Conservation (phyloP, 1,140 invertebrate genomes). For the Nephila pilipes region DNA sequence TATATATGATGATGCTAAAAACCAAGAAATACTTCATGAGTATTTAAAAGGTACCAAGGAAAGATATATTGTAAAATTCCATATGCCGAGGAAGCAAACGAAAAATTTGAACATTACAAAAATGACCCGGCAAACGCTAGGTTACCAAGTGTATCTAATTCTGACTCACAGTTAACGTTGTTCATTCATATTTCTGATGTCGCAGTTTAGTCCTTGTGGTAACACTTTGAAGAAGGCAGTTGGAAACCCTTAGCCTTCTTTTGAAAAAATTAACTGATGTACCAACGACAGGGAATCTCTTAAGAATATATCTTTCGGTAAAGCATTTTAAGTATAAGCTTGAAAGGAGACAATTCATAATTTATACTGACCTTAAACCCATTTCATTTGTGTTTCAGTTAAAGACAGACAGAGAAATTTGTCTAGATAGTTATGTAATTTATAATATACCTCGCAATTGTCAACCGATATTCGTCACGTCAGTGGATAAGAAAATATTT, state of each 20-base stretch:
- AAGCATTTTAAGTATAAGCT: background rate
- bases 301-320: slow-evolving; percentile 23
- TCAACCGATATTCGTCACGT: slow-evolving; percentile 80
- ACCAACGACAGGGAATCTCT: slow-evolving; percentile 1
- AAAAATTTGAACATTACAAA: slow-evolving; percentile 37
- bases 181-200: slow-evolving; percentile 65
- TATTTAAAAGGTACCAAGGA: slow-evolving; percentile 20
- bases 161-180: slow-evolving; percentile 50
- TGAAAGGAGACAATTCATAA: background rate
- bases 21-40: slow-evolving; percentile 69
- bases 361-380: slow-evolving; percentile 28
- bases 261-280: slow-evolving; percentile 69
- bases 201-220: slow-evolving; percentile 50
- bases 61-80: slow-evolving; percentile 18
- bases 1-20: no score
- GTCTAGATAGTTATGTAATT: no score
- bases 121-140: slow-evolving; percentile 14
- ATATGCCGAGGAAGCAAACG: background rate
- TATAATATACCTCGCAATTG: slow-evolving; percentile 81
- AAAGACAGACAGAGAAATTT: background rate
- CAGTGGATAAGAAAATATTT: slow-evolving; percentile 80
- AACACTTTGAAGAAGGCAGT: background rate
- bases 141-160: slow-evolving; percentile 41
- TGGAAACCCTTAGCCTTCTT: slow-evolving; percentile 77
- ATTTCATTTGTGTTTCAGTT: background rate